Conservation (phyloP, 2,888 invertebrate species). For the Cloeon dipterum region DNA sequence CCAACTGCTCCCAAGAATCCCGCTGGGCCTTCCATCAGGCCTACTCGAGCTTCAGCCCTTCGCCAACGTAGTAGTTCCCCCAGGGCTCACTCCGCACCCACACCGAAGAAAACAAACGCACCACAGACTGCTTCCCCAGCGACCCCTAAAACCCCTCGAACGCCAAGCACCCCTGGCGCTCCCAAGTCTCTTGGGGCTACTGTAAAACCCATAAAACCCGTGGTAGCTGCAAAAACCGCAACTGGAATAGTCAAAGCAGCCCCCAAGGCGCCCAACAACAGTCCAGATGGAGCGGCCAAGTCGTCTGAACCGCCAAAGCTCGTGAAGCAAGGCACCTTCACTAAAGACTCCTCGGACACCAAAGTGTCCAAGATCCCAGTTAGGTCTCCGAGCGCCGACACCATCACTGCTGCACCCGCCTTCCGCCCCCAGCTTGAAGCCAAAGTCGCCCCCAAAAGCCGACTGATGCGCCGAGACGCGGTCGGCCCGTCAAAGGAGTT, state of each 20-base stretch:
- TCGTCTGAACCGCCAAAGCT: slow-evolving; percentile 15
- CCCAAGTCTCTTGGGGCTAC: neutral
- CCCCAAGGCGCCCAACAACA: neutral
- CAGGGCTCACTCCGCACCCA: neutral
- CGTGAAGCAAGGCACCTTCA: slow-evolving; percentile 77
- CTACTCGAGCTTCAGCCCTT: slow-evolving; percentile 14
- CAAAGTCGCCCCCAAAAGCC: slow-evolving; percentile 4
- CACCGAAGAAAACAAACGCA: neutral
- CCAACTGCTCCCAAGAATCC: slow-evolving; percentile 11
- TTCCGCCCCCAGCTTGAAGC: slow-evolving; percentile 4
- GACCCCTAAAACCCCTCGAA: neutral
- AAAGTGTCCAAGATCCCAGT: slow-evolving; percentile 10
- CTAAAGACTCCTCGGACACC: slow-evolving; percentile 35
- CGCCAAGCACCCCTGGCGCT: neutral
- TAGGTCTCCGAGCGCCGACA: slow-evolving; percentile 7
- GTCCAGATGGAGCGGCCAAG: neutral
- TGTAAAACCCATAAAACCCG: neutral
- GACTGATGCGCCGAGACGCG: slow-evolving; percentile 6
- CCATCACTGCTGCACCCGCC: slow-evolving; percentile 7
- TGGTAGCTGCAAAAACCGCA: too few species aligned
- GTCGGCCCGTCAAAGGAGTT: slow-evolving; percentile 8
- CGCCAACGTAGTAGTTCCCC: slow-evolving; percentile 14
- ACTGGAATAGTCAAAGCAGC: too few species aligned
- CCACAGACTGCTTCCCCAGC: neutral
- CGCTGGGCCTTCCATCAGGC: slow-evolving; percentile 8